These are phyloP conservation scores for Tretioscincus oriximinensis DNA, from an alignment of 2,113 vertebrate genomes.

Conservation along the genomic window DNA sequence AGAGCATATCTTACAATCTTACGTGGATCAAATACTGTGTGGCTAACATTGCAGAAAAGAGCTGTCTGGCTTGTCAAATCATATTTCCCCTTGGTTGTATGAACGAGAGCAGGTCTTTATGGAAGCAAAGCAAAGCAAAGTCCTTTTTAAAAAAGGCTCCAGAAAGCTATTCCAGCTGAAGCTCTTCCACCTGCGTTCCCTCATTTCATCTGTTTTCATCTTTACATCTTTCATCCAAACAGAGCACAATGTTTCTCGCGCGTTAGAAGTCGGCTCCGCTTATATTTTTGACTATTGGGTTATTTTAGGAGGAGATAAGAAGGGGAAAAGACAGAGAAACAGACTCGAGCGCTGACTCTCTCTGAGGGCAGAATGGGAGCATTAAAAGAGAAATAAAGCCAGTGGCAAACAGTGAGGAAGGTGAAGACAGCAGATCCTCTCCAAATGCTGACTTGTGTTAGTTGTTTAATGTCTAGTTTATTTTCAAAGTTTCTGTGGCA, in stretches of 20 bases:
- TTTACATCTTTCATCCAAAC: neutral
- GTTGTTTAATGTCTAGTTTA: no score
- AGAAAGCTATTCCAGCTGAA: neutral
- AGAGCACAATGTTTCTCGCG: neutral
- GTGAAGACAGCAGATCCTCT: no score
- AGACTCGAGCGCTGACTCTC: neutral
- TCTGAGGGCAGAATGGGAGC: neutral
- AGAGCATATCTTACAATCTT: neutral
- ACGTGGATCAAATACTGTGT: neutral
- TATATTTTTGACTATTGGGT: neutral
- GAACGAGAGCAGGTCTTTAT: neutral
- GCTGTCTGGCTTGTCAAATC: neutral
- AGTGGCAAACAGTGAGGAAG: no score
- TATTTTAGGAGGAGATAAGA: no score
- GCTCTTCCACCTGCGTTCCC: neutral
- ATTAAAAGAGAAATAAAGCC: no score
- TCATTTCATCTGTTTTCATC: neutral
- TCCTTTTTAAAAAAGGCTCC: neutral
- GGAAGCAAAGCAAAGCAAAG: neutral
- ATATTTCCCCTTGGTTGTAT: neutral
- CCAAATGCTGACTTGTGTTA: no score
- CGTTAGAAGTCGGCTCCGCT: neutral
- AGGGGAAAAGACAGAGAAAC: neutral
- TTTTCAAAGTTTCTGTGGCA: no score
- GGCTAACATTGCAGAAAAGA: neutral